Percentiles rank a stretch among this genome's conserved stretches.
These are phyloP conservation scores for Aethina tumida DNA, from an alignment of 1,140 invertebrate species.

Conservation along the genomic window DNA sequence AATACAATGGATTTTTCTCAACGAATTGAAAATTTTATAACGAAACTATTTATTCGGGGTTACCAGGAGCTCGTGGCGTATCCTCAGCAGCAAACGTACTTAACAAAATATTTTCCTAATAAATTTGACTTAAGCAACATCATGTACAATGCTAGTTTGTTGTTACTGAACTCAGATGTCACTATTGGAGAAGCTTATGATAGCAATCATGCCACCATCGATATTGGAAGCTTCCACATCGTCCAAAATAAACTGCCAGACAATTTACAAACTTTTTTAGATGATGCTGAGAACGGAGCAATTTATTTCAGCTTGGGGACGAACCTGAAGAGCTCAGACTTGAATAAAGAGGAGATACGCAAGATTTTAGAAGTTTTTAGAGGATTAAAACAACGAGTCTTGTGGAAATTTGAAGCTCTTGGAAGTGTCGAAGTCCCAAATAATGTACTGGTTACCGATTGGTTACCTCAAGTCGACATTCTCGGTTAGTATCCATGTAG, in stretches of 20 bases:
- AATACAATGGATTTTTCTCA: conserved; percentile 19
- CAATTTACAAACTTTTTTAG: conserved; percentile 33
- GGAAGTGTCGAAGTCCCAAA: conserved; percentile 36
- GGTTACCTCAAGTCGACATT: conserved; percentile 54
- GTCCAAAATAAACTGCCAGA: conserved; percentile 15
- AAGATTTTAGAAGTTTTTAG: conserved; percentile 38
- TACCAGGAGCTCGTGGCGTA: conserved; percentile 9
- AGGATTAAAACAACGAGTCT: conserved; percentile 42
- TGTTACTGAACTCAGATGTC: conserved; percentile 17
- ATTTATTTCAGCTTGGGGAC: conserved; percentile 45
- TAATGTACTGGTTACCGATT: conserved; percentile 40
- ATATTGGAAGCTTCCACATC: conserved; percentile 21
- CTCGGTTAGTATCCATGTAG: conserved; percentile 36
- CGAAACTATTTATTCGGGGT: conserved; percentile 1
- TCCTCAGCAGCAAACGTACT: conserved; percentile 11
- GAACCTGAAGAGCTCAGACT: conserved; percentile 36
- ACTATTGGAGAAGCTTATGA: conserved; percentile 12
- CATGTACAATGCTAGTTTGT: conserved; percentile 19
- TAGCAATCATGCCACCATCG: conserved; percentile 9
- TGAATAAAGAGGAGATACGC: conserved; percentile 33
- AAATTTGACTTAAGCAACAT: conserved; percentile 14
- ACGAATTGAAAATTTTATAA: conserved; percentile 17
- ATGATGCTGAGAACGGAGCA: conserved; percentile 39
- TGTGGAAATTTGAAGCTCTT: conserved; percentile 49
- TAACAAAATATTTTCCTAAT: conserved; percentile 18